These are phyloP conservation scores for Embidobia sp. DNA, from an alignment of 2,888 invertebrate species.

Conservation along the genomic window DNA sequence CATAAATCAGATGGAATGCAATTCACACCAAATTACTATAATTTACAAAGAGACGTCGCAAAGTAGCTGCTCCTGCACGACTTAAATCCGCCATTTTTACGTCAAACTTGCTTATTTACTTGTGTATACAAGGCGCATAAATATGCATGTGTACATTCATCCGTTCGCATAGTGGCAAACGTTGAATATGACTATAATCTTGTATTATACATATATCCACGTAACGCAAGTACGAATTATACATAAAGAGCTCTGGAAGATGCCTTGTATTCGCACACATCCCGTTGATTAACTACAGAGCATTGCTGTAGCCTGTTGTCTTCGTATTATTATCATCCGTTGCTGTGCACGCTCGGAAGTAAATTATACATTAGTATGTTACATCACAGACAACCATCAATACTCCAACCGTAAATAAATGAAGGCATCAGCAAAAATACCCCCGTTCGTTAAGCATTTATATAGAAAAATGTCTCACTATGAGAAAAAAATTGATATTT, in stretches of 20 bases:
- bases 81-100: constrained; percentile 27
- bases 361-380: constrained; percentile 61
- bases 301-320: constrained; percentile 60
- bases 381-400: constrained; percentile 39
- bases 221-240: constrained; percentile 52
- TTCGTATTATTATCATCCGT: constrained; percentile 58
- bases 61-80: constrained; percentile 4
- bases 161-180: constrained; percentile 1
- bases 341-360: constrained; percentile 47
- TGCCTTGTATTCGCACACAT: constrained; percentile 59
- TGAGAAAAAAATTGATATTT: too few species aligned
- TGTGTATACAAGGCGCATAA: constrained; percentile 8
- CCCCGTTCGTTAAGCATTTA: constrained; percentile 22
- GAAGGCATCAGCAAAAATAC: constrained; percentile 20
- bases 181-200: constrained; percentile 35
- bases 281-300: constrained; percentile 74
- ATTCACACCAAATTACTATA: constrained; percentile 3
- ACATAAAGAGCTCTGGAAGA: constrained; percentile 59
- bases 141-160: constrained; percentile 35
- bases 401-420: constrained; percentile 27
- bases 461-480: too few species aligned
- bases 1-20: constrained; percentile 9
- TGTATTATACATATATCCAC: constrained; percentile 29
- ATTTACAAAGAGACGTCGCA: constrained; percentile 3
- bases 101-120: constrained; percentile 2